Percentiles rank a stretch among this genome's conserved stretches.
Evolutionary conservation across 92 coral and sea anemone genomes (phyloP).

Genomic region (Paragorgia papillata): DNA sequence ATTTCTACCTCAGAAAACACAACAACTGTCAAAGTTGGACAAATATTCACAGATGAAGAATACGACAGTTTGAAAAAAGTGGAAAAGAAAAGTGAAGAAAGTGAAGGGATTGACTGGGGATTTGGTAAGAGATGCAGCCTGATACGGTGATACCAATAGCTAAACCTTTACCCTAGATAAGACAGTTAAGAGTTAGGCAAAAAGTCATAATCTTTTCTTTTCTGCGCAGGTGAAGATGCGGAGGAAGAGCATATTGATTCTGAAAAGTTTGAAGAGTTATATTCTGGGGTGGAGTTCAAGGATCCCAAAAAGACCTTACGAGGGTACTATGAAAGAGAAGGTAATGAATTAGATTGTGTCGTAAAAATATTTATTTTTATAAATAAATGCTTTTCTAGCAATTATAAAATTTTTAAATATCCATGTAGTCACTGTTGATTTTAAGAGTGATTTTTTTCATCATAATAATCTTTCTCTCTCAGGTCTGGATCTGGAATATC

Average conservation of each 20-base stretch:
- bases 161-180: too few relatives aligned
- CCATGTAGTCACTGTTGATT: too few relatives aligned
- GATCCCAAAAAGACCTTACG: constrained; percentile 95
- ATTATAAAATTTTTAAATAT: too few relatives aligned
- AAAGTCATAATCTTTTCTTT: too few relatives aligned
- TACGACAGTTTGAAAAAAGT: constrained; percentile 67
- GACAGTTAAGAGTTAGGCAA: too few relatives aligned
- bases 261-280: constrained; percentile 65
- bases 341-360: constrained; percentile 30
- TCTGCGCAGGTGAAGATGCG: constrained; percentile 95
- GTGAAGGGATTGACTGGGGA: constrained; percentile 89
- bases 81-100: constrained; percentile 56
- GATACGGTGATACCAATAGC: too few relatives aligned
- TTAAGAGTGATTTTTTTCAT: too few relatives aligned
- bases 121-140: constrained; percentile 70
- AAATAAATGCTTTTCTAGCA: too few relatives aligned
- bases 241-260: constrained; percentile 82
- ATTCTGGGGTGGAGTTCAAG: constrained; percentile 77
- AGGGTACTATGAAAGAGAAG: constrained; percentile 98
- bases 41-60: constrained; percentile 89
- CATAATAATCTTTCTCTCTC: not conserved
- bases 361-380: too few relatives aligned
- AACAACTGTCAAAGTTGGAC: constrained; percentile 69
- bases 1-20: constrained; percentile 32
- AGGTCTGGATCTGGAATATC: constrained; percentile 94